These are phyloP conservation scores for Cepphus grylle DNA, from an alignment of 2,113 vertebrate genomes.

Conservation along the genomic window DNA sequence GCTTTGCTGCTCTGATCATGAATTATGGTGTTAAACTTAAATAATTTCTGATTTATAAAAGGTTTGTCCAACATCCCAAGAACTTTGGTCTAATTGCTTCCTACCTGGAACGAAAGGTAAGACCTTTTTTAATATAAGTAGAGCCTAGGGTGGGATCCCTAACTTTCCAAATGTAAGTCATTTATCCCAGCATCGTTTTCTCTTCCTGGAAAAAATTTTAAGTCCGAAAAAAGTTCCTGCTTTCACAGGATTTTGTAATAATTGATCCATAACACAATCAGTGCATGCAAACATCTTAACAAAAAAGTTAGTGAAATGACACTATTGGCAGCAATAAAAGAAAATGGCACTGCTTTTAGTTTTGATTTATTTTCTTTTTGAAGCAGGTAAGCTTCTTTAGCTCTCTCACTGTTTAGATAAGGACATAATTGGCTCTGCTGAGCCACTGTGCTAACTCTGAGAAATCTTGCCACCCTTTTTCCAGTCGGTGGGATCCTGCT, in stretches of 20 bases:
- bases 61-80: constrained; percentile 98
- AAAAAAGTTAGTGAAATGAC: background rate
- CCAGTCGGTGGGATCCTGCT: background rate
- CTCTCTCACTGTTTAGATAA: background rate
- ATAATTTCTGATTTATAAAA: constrained; percentile 63
- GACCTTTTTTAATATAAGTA: background rate
- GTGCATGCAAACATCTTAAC: background rate
- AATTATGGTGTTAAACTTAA: constrained; percentile 20
- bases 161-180: constrained; percentile 13
- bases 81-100: constrained; percentile 98
- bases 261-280: background rate
- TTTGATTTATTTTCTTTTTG: background rate
- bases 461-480: background rate
- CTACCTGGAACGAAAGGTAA: constrained; percentile 97
- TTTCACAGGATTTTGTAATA: background rate
- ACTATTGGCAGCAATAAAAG: background rate
- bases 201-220: background rate
- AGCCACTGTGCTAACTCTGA: background rate
- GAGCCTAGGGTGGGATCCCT: background rate
- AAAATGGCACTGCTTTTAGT: background rate
- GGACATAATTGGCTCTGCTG: background rate
- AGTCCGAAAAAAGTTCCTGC: background rate
- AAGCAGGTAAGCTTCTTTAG: background rate
- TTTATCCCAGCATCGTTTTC: background rate
- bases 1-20: background rate